Evolutionary conservation across 1,140 invertebrate genomes (phyloP).

Genomic region (Pristionchus pacificus): DNA sequence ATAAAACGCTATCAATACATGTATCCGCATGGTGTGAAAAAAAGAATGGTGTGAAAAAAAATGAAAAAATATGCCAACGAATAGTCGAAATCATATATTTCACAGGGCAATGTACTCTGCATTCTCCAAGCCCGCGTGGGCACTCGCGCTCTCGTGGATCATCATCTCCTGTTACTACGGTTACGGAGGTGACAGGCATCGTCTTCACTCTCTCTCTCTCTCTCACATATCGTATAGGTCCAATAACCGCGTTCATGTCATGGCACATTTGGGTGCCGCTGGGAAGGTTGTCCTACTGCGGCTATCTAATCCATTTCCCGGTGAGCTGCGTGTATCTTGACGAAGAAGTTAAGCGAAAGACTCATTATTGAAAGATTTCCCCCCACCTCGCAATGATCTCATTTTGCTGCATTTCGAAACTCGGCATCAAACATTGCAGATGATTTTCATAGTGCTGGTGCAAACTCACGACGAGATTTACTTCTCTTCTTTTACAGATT

Average conservation of each 20-base stretch:
- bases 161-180: slow-evolving; percentile 34
- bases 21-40: too few species aligned
- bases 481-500: too few species aligned
- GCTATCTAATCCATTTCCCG: slow-evolving; percentile 27
- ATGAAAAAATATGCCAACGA: too few species aligned
- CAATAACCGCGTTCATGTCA: slow-evolving; percentile 26
- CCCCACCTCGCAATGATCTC: not conserved
- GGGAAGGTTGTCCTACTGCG: slow-evolving; percentile 20
- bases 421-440: slow-evolving; percentile 15
- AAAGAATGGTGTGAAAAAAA: too few species aligned
- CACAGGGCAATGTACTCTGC: too few species aligned
- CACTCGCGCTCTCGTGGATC: slow-evolving; percentile 32
- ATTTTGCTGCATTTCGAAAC: slow-evolving; percentile 6
- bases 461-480: too few species aligned
- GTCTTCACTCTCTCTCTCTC: not conserved
- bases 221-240: slow-evolving; percentile 1
- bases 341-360: slow-evolving; percentile 4
- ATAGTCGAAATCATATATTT: too few species aligned
- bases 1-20: too few species aligned
- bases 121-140: too few species aligned
- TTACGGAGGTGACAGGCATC: slow-evolving; percentile 24
- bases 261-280: slow-evolving; percentile 31
- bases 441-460: too few species aligned
- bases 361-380: not conserved
- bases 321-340: slow-evolving; percentile 17